Conservation (phyloP, 1,140 invertebrate genomes). For the Cotesia glomerata region DNA sequence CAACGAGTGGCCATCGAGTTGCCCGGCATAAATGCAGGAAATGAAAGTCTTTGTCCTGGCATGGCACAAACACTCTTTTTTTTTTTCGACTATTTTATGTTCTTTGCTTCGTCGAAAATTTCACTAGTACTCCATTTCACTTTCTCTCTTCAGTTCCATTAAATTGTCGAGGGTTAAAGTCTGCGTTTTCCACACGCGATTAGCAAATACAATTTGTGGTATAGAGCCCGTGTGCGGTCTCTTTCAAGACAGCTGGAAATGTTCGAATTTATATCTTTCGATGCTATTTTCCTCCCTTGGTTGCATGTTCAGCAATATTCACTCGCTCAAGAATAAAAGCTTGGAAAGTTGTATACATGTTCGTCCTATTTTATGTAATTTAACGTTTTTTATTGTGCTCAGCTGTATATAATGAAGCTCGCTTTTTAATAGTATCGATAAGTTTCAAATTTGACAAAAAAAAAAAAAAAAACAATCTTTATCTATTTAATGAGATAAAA, state of each 20-base stretch:
- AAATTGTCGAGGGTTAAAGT: slow-evolving; percentile 8
- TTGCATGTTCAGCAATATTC: slow-evolving; percentile 5
- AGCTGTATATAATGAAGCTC: too few species aligned
- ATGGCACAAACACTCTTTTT: neutral
- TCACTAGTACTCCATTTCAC: neutral
- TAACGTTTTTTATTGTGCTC: neutral
- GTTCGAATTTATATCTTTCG: slow-evolving; percentile 21
- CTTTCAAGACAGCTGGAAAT: slow-evolving; percentile 13
- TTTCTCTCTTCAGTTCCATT: slow-evolving; percentile 4
- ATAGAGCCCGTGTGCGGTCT: slow-evolving; percentile 24
- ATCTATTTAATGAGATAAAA: too few species aligned
- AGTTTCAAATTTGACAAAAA: too few species aligned
- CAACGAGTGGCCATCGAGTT: slow-evolving; percentile 16
- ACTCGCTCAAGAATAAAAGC: neutral
- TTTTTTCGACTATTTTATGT: neutral
- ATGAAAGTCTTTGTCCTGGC: slow-evolving; percentile 24
- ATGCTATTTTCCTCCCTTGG: slow-evolving; percentile 1
- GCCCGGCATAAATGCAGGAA: slow-evolving; percentile 21
- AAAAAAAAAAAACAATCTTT: too few species aligned
- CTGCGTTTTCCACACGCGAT: slow-evolving; percentile 45
- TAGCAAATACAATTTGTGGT: slow-evolving; percentile 59
- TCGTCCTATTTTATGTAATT: neutral
- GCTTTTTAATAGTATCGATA: too few species aligned
- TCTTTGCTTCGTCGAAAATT: neutral
- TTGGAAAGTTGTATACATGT: neutral